phyloP scores from a whole-genome alignment of 2,888 invertebrate species.

The Thera obeliscata region DNA sequence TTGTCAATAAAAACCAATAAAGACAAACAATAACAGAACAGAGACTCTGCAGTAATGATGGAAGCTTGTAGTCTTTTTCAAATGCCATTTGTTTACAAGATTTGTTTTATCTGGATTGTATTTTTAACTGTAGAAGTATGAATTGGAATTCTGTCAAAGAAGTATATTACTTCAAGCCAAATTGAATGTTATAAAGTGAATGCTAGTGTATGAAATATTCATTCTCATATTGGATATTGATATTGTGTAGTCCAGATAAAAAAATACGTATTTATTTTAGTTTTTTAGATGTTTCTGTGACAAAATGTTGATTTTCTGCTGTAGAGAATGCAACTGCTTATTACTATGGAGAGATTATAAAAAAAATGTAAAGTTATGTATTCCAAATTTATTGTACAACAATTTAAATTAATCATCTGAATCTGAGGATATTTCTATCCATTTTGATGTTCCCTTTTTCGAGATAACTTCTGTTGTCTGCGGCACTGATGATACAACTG shows the following conservation, averaged over 20 bases:
- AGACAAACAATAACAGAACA: background rate
- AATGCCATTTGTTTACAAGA: conserved; percentile 17
- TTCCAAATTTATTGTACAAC: conserved; percentile 72
- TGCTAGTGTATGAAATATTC: conserved; percentile 37
- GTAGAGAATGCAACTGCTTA: conserved; percentile 65
- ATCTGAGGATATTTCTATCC: conserved; percentile 80
- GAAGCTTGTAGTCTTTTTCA: background rate
- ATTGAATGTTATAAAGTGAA: conserved; percentile 48
- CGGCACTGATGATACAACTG: conserved; percentile 69
- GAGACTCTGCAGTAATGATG: background rate
- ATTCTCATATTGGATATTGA: conserved; percentile 25
- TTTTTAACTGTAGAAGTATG: conserved; percentile 50
- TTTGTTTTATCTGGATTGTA: conserved; percentile 54
- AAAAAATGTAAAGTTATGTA: conserved; percentile 63
- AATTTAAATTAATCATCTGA: conserved; percentile 63
- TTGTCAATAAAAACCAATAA: background rate
- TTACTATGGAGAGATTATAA: conserved; percentile 63
- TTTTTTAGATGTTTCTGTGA: conserved; percentile 29
- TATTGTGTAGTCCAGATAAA: conserved; percentile 38
- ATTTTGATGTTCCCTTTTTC: conserved; percentile 65
- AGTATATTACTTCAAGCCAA: conserved; percentile 66
- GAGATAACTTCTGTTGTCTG: conserved; percentile 70
- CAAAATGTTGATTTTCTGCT: conserved; percentile 47
- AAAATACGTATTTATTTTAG: conserved; percentile 44
- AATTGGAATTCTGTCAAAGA: conserved; percentile 56